These are phyloP conservation scores for Drosophila meridiana DNA, from an alignment of 2,888 invertebrate genomes.

Conservation along the genomic window DNA sequence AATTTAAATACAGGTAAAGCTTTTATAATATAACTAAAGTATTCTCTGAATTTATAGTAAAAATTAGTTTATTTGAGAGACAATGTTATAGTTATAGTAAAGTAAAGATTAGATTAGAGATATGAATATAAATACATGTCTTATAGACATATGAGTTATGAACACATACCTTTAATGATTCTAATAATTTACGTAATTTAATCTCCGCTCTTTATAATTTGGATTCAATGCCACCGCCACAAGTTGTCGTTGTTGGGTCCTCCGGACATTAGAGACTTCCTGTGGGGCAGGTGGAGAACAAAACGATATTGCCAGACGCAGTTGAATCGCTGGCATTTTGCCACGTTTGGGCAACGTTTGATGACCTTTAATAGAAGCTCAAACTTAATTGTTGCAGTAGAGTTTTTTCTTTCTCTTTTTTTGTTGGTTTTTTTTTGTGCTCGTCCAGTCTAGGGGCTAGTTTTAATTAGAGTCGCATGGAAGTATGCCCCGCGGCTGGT, in stretches of 20 bases:
- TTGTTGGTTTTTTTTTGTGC: background rate
- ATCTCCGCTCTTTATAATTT: background rate
- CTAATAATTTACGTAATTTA: background rate
- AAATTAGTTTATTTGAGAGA: too few relatives aligned
- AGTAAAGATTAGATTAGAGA: too few relatives aligned
- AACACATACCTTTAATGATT: too few relatives aligned
- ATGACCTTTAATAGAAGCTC: conserved; percentile 72
- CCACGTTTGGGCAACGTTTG: conserved; percentile 53
- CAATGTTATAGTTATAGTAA: too few relatives aligned
- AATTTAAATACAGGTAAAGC: too few relatives aligned
- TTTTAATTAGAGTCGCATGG: conserved; percentile 74
- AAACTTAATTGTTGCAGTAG: conserved; percentile 38
- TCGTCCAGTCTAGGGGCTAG: conserved; percentile 21
- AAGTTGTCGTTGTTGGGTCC: conserved; percentile 18
- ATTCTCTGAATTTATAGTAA: too few relatives aligned
- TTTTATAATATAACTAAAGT: too few relatives aligned
- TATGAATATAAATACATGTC: too few relatives aligned
- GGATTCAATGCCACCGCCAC: background rate
- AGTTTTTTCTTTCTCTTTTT: background rate
- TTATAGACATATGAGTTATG: too few relatives aligned
- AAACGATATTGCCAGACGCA: conserved; percentile 65
- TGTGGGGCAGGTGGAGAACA: conserved; percentile 57
- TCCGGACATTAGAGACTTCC: conserved; percentile 64
- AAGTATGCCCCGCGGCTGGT: conserved; percentile 68
- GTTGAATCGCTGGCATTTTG: conserved; percentile 28